Evolutionary conservation across 2,797 vertebrate genomes (phyloP).

Genomic region (Urosaurus nigricauda): DNA sequence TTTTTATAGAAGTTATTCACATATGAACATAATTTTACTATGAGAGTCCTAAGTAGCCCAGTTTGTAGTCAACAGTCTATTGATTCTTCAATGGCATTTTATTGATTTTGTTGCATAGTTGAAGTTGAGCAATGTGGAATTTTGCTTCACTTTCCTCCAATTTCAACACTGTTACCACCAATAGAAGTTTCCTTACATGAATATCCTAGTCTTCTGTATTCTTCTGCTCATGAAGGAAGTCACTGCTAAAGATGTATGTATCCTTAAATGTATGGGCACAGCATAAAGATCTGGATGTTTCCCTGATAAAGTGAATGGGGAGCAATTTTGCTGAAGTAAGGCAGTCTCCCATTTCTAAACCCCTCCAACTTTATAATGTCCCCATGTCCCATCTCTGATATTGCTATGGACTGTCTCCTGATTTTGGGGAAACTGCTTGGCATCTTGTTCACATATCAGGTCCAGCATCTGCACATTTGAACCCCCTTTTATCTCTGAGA

Average conservation of each 20-base stretch:
- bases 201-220: not conserved
- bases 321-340: not conserved
- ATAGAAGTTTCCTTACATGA: not conserved
- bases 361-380: too few relatives aligned
- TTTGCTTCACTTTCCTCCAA: not conserved
- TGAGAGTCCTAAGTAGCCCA: slow-evolving; percentile 32
- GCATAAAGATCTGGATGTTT: not conserved
- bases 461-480: not conserved
- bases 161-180: not conserved
- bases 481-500: not conserved
- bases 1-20: slow-evolving; percentile 55
- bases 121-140: not conserved
- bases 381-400: not conserved
- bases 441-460: too few relatives aligned
- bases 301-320: not conserved
- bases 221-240: not conserved
- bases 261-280: not conserved
- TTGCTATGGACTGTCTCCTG: not conserved
- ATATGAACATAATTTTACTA: slow-evolving; percentile 46
- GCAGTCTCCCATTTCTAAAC: not conserved
- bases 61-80: slow-evolving; percentile 30
- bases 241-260: too few relatives aligned
- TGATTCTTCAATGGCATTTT: slow-evolving; percentile 1
- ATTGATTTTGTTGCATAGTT: slow-evolving; percentile 18
- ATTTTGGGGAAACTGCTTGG: not conserved